Conservation (phyloP, 2,888 invertebrate species). For the Ophion obscuratus region DNA sequence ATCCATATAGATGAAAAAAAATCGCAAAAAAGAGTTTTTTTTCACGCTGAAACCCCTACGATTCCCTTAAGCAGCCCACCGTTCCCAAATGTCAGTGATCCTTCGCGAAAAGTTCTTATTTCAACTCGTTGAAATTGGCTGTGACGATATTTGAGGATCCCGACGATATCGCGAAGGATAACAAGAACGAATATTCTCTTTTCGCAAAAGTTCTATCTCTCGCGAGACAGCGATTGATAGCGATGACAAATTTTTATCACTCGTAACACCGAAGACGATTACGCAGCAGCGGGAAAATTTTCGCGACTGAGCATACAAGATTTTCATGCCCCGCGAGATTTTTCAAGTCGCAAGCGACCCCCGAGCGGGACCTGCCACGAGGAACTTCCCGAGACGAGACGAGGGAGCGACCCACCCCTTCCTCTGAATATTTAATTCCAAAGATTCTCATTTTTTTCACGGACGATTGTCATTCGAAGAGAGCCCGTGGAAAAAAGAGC, state of each 20-base stretch:
- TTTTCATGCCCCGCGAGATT: slow-evolving; percentile 33
- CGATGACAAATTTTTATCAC: slow-evolving; percentile 6
- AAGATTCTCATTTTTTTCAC: slow-evolving; percentile 79
- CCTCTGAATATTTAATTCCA: slow-evolving; percentile 82
- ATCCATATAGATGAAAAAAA: no score
- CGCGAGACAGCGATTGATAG: slow-evolving; percentile 11
- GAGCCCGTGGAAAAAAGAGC: slow-evolving; percentile 71
- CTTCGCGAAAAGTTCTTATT: no score
- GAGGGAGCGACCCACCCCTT: slow-evolving; percentile 53
- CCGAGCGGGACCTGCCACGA: not conserved
- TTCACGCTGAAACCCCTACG: no score
- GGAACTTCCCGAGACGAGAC: slow-evolving; percentile 29
- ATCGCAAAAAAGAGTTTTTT: no score
- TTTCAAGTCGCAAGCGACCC: slow-evolving; percentile 23
- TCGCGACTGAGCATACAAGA: slow-evolving; percentile 41
- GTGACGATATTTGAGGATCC: not conserved
- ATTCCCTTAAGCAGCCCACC: no score
- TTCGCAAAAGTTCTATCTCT: not conserved
- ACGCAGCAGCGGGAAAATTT: slow-evolving; percentile 10
- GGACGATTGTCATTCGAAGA: slow-evolving; percentile 82
- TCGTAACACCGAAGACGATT: slow-evolving; percentile 13
- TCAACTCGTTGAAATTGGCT: no score
- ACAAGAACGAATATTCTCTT: slow-evolving; percentile 3
- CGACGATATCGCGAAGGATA: no score
- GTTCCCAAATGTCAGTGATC: no score